Conservation (phyloP, 1,140 invertebrate species). For the Nymphalis io region DNA sequence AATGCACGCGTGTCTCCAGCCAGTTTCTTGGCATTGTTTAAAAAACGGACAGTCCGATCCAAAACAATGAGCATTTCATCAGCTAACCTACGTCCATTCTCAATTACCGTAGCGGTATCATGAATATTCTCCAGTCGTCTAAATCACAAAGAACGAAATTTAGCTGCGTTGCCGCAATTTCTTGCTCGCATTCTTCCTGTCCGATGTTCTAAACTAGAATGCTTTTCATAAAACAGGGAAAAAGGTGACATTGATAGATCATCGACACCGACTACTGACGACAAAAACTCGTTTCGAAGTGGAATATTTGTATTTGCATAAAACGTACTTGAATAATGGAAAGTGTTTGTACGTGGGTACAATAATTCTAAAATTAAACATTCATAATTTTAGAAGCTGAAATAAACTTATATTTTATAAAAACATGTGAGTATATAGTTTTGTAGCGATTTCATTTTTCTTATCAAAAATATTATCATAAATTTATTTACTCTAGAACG, state of each 20-base stretch:
- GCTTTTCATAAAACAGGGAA: slow-evolving; percentile 22
- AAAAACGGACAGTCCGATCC: slow-evolving; percentile 15
- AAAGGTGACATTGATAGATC: slow-evolving; percentile 55
- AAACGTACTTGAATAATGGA: slow-evolving; percentile 5
- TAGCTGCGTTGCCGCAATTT: slow-evolving; percentile 8
- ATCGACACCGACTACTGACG: slow-evolving; percentile 35
- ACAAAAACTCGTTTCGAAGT: slow-evolving; percentile 28
- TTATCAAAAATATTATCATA: no score
- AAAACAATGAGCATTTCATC: slow-evolving; percentile 36
- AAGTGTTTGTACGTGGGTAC: slow-evolving; percentile 5
- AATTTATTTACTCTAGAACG: no score
- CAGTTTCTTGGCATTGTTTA: slow-evolving; percentile 26
- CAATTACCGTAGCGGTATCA: slow-evolving; percentile 31
- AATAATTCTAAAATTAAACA: slow-evolving; percentile 18
- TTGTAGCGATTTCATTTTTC: no score
- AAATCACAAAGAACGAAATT: slow-evolving; percentile 13
- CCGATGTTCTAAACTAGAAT: not conserved
- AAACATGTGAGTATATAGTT: not conserved
- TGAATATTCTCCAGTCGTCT: slow-evolving; percentile 28
- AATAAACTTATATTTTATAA: not conserved
- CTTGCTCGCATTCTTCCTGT: slow-evolving; percentile 24
- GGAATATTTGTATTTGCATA: slow-evolving; percentile 40
- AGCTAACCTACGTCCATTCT: slow-evolving; percentile 26
- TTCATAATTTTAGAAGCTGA: not conserved
- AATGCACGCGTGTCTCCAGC: slow-evolving; percentile 15